Evolutionary conservation across 2,888 invertebrate genomes (phyloP).

Genomic region (Tryphoninae sp.): DNA sequence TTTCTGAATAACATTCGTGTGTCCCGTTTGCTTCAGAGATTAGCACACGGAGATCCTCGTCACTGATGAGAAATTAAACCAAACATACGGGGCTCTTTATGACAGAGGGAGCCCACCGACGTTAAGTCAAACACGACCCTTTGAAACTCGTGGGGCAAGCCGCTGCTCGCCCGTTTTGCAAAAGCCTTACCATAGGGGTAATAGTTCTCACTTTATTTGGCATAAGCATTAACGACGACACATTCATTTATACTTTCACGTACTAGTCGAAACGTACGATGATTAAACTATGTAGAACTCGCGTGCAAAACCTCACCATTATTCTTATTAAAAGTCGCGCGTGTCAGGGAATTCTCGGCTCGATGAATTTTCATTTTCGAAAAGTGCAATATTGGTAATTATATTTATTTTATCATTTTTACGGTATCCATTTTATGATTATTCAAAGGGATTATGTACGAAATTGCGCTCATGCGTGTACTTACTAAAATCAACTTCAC

Average conservation of each 20-base stretch:
- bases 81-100: neutral
- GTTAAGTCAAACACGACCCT: neutral
- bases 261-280: too few species aligned
- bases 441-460: neutral
- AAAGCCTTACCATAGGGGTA: neutral
- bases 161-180: neutral
- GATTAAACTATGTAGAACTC: too few species aligned
- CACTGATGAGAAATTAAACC: neutral
- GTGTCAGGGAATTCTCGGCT: too few species aligned
- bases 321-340: too few species aligned
- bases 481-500: constrained; percentile 72
- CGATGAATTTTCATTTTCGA: too few species aligned
- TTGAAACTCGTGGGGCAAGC: neutral
- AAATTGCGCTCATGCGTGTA: constrained; percentile 44
- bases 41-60: neutral
- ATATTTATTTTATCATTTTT: neutral
- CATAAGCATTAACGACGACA: too few species aligned
- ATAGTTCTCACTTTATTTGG: too few species aligned
- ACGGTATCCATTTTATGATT: neutral
- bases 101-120: neutral
- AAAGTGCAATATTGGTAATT: neutral
- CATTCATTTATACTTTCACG: too few species aligned
- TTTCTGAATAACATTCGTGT: neutral
- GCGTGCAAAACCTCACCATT: too few species aligned
- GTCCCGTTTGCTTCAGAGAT: neutral